Base-by-base conservation (phyloP, 2,113 vertebrate species). In the Melanocharis versteri region DNA sequence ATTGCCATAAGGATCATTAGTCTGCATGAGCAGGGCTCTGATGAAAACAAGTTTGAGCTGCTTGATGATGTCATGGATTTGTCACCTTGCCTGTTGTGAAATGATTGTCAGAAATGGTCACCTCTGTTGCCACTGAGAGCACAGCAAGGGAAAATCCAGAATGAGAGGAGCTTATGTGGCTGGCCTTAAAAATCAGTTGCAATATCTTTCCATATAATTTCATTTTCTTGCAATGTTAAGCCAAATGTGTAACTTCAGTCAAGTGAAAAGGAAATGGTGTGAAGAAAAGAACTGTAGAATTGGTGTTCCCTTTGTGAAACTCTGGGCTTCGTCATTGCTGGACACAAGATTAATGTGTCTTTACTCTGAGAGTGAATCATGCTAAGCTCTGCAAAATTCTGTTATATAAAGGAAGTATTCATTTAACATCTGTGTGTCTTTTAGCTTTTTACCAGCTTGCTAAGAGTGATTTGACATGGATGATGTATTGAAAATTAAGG, bases 401-500 rank as follows among this genome's bases (percentile, higher is more conserved):
- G 1, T 69, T 83, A 57, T 57, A 72, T 91, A 94, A 94, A 95
- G 57, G 47, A 92, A 91, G 61, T 64, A 79, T 89, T 96, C 13
- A 89, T 79, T 95, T 89, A 89, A 91, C 91, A 90, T 85, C 71
- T 87, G 11, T 42, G 30, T 94, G 45, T 85, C 70, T 85, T 87
- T 89, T 87, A 89, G 73, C 20, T 93, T 77, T 87, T 77, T 81
- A 48, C 61, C 61, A 73, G 65, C 37, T 82, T 89, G 28, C 57
- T 91, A 53, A 48, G 65, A 82, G 37, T 82, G 60, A 44, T 75
- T 94, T 90, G 80, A 92, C 92, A 87, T 44, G 50, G 78, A 51
- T 6, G 48, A 84, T 77, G 62, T 96, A 85, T 11, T 93, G 84
- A 95, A 95, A 95, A 95, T 73, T 89, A 95, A 94, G 51, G 61